A percentile compares a stretch with the other conserved stretches of the same genome.
Evolutionary conservation across 1,140 invertebrate species (phyloP).

Genomic region (Olivierus martensii): DNA sequence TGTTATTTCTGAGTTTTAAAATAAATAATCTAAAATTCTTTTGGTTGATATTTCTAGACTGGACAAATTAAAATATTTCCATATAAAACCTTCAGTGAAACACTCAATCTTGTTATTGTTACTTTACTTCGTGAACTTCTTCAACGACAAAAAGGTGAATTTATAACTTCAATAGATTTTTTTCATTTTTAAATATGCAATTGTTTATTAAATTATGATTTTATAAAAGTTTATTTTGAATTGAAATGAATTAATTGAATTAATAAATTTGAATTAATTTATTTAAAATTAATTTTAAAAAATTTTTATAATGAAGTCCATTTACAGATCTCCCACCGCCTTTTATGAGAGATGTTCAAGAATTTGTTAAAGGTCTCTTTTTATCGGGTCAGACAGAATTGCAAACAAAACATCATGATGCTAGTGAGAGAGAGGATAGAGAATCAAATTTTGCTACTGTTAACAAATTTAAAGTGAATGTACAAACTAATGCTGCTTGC

Average conservation of each 20-base stretch:
- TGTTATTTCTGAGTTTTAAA: constrained; percentile 2
- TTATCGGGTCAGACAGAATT: constrained; percentile 83
- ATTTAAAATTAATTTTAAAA: too few species aligned
- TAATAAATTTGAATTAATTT: too few species aligned
- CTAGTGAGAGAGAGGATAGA: constrained; percentile 50
- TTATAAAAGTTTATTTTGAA: too few species aligned
- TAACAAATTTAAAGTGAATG: constrained; percentile 87
- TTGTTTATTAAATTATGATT: background rate
- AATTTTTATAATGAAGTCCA: constrained; percentile 3
- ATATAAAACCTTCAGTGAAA: constrained; percentile 88
- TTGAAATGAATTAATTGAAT: too few species aligned
- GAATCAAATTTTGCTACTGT: constrained; percentile 44
- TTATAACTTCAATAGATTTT: background rate
- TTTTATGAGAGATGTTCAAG: constrained; percentile 89
- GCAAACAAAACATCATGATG: constrained; percentile 56
- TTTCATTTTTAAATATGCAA: background rate
- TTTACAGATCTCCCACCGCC: constrained; percentile 58
- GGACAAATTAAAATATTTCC: constrained; percentile 56
- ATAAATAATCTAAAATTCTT: constrained; percentile 3
- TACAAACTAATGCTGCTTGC: constrained; percentile 93
- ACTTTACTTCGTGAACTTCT: constrained; percentile 80
- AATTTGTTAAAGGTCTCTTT: constrained; percentile 75
- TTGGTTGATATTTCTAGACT: constrained; percentile 16
- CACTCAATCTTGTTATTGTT: constrained; percentile 82
- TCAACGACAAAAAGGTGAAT: constrained; percentile 59